A percentile compares a stretch with the other conserved stretches of the same genome.
Evolutionary conservation across 1,140 invertebrate genomes (phyloP).

Genomic region (Polypedilum pembai): DNA sequence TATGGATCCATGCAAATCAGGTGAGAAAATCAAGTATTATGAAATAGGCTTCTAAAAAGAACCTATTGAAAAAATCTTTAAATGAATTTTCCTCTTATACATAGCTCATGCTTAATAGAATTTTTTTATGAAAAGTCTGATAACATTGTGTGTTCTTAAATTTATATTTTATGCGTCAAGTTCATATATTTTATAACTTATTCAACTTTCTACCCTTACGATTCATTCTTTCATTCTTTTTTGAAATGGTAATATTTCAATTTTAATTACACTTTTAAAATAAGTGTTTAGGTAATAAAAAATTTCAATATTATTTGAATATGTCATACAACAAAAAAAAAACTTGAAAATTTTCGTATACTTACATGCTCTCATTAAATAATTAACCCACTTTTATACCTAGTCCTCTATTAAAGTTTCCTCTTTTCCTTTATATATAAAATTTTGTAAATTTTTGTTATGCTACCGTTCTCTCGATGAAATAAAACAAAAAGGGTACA

Average conservation of each 20-base stretch:
- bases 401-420: not conserved
- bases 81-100: not conserved
- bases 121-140: too few species aligned
- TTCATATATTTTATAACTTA: too few species aligned
- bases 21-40: not conserved
- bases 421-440: not conserved
- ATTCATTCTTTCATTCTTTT: too few species aligned
- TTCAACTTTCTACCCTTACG: too few species aligned
- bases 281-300: not conserved
- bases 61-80: not conserved
- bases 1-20: constrained; percentile 25
- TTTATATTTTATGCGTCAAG: too few species aligned
- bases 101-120: too few species aligned
- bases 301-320: not conserved
- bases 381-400: constrained; percentile 24
- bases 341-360: not conserved
- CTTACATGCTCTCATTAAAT: not conserved
- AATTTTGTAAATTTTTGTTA: not conserved
- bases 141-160: too few species aligned
- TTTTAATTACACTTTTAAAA: constrained; percentile 26
- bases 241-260: constrained; percentile 8
- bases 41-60: not conserved
- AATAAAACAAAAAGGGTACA: too few species aligned
- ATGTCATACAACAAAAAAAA: not conserved
- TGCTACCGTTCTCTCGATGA: not conserved